phyloP scores from a whole-genome alignment of 2,113 vertebrate genomes.

The Pomatostomus ruficeps region DNA sequence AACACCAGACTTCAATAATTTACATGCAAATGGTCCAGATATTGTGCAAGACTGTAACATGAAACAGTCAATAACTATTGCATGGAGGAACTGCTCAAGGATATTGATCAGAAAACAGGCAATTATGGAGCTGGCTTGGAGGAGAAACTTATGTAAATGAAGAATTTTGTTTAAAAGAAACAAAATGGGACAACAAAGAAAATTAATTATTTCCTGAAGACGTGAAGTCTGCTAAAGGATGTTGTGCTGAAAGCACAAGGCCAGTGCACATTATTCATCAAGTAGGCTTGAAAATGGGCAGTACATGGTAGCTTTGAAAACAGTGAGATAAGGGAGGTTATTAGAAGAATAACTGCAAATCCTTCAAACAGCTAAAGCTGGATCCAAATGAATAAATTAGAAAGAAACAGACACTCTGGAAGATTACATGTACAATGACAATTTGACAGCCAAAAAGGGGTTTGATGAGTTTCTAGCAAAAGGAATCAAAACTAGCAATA shows the following conservation, averaged over 20 bases:
- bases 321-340: neutral
- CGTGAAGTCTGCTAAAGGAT: neutral
- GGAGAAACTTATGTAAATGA: neutral
- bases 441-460: neutral
- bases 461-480: slow-evolving; percentile 19
- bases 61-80: neutral
- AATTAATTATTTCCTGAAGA: slow-evolving; percentile 16
- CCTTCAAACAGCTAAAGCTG: neutral
- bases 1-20: neutral
- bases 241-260: neutral
- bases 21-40: neutral
- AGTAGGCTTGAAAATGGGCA: neutral
- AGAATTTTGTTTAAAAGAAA: neutral
- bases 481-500: slow-evolving; percentile 18
- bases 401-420: slow-evolving; percentile 1
- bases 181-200: neutral
- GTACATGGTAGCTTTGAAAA: neutral
- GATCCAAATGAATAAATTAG: neutral
- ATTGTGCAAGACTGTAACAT: neutral
- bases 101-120: neutral
- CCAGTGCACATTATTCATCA: neutral
- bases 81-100: neutral
- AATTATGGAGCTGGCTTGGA: neutral
- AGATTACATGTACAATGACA: slow-evolving; percentile 21
- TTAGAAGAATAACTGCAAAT: slow-evolving; percentile 34